Evolutionary conservation across 1,140 invertebrate genomes (phyloP), one percentile per base, ranked within the genome.

Genomic region (Drosophila kikkawai): DNA sequence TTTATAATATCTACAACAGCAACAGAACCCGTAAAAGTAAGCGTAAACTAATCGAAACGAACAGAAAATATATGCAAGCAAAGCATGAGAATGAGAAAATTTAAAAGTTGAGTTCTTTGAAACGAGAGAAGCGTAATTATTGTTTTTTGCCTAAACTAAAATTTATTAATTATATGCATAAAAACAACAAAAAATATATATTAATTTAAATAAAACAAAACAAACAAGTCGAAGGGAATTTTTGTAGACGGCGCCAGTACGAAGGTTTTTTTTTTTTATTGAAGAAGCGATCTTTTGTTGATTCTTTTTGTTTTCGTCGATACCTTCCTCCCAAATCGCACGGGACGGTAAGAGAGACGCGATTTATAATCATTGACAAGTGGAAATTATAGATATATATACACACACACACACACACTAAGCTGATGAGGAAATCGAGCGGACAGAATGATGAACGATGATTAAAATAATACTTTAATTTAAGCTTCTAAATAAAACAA

Each of bases 401-500:
- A 77, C 19, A 58, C 8, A 44, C 17, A 69, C 42, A 85, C 59
- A 71, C 19, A 80, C 58, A 84, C 82, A 86, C 84, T 75, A 75
- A 86, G 80, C 82, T 81, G 80, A 83, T 80, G 80, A 66, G 64
- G 47, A 83, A 88, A 60, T 75, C 79, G 84, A 68, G 82, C 53
- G 73, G 64, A 57, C 65, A 83, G 85, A 84, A 68, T 45, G 83
- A 87, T 85, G 75, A 85, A 79, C 75, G 58, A 87, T 80, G 77
- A 87, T 82, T 88, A 81, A 88, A 88, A 83, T 87, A 88, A 88
- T 83, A 90, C 80, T 85, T 90, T 90, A 90, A 73, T 90, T 90
- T 90, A 90, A 90, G 85, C 85, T 90, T 90, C 85, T 79, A 90
- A 90, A 90, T 90, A 88, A 88, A 90, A 88, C 75, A 85, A 88